Evolutionary conservation across 2,888 invertebrate genomes (phyloP).

Genomic region (Ferdinandea cuprea): DNA sequence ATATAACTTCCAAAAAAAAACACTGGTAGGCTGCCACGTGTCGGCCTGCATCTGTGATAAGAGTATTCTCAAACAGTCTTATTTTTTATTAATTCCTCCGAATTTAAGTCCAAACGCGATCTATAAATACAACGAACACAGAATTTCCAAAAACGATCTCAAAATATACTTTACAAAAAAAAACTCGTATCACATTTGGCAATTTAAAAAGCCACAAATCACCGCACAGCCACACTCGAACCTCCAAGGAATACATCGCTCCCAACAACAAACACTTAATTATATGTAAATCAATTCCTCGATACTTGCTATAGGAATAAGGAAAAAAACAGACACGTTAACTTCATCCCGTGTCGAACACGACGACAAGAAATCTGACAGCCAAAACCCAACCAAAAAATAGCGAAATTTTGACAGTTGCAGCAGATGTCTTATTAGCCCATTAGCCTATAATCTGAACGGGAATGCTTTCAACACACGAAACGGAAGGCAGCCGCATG

Average conservation of each 20-base stretch:
- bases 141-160: too few relatives aligned
- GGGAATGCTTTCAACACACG: conserved; percentile 57
- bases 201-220: conserved; percentile 38
- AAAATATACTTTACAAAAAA: too few relatives aligned
- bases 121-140: too few relatives aligned
- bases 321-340: conserved; percentile 4
- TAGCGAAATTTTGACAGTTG: conserved; percentile 56
- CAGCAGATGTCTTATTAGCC: conserved; percentile 67
- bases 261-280: conserved; percentile 39
- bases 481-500: conserved; percentile 62
- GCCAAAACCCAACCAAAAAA: conserved; percentile 39
- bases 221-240: too few relatives aligned
- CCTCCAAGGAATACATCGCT: conserved; percentile 1
- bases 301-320: conserved; percentile 8
- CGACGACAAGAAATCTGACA: conserved; percentile 38
- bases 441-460: conserved; percentile 67
- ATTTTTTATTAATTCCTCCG: too few relatives aligned
- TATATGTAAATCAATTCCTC: conserved; percentile 50
- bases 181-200: too few relatives aligned
- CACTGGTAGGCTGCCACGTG: too few relatives aligned
- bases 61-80: too few relatives aligned
- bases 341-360: conserved; percentile 49
- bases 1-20: too few relatives aligned
- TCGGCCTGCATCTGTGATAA: too few relatives aligned
- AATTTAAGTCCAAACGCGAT: too few relatives aligned